phyloP scores from a whole-genome alignment of 2,797 vertebrate genomes.

The Xiphophorus birchmanni region DNA sequence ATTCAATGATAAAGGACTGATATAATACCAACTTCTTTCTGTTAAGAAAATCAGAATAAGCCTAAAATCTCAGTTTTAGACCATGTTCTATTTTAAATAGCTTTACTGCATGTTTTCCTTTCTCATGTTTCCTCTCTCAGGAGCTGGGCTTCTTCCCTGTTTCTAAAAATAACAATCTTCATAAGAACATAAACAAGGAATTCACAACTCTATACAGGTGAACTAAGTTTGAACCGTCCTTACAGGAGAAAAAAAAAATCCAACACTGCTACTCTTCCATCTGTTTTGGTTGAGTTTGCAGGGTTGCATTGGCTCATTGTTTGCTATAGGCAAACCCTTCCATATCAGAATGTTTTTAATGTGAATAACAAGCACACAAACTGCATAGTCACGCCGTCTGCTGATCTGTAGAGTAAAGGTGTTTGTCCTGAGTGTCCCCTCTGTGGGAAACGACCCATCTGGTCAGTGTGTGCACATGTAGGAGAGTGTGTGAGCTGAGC shows the following conservation, averaged over 20 bases:
- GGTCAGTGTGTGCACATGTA: slow-evolving; percentile 50
- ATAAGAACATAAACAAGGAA: slow-evolving; percentile 17
- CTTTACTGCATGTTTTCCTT: not conserved
- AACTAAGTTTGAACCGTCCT: slow-evolving; percentile 25
- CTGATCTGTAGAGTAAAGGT: slow-evolving; percentile 60
- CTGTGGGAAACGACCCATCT: slow-evolving; percentile 71
- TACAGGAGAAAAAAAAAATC: slow-evolving; percentile 5
- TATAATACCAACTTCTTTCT: not conserved
- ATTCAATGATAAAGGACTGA: not conserved
- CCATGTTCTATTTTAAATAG: slow-evolving; percentile 4
- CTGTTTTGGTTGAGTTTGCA: slow-evolving; percentile 34
- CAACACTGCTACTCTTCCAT: slow-evolving; percentile 7
- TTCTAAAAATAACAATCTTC: slow-evolving; percentile 47
- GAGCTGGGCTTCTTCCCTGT: slow-evolving; percentile 5
- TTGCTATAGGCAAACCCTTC: slow-evolving; percentile 25
- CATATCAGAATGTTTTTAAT: slow-evolving; percentile 39
- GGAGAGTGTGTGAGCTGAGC: slow-evolving; percentile 32
- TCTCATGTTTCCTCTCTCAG: not conserved
- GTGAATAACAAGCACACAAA: slow-evolving; percentile 27
- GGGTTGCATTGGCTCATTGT: slow-evolving; percentile 19
- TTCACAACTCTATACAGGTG: slow-evolving; percentile 19
- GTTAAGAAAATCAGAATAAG: not conserved
- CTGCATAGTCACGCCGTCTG: slow-evolving; percentile 51
- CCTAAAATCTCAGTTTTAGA: not conserved
- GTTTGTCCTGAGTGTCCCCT: slow-evolving; percentile 65